Percentiles rank a stretch among this genome's conserved stretches.
Evolutionary conservation across 2,113 vertebrate genomes (phyloP).

Genomic region (Microcebus griseorufus): DNA sequence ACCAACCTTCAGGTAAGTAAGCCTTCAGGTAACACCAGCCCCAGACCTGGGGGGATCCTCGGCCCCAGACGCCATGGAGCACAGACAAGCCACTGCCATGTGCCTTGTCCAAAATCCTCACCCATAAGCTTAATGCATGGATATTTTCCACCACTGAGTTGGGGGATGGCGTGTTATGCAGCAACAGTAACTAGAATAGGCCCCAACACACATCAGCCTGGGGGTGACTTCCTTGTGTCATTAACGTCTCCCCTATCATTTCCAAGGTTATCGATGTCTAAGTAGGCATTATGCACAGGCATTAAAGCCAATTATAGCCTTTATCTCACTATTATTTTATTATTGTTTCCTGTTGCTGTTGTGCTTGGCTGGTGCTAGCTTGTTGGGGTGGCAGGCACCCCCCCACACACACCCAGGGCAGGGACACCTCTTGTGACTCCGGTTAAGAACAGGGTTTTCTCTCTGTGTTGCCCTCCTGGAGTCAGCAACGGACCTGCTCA

Average conservation of each 20-base stretch:
- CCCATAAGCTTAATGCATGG: not conserved
- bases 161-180: not conserved
- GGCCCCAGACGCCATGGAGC: accelerated
- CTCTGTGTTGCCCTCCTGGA: not conserved
- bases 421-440: not conserved
- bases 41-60: not conserved
- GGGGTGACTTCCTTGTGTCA: not conserved
- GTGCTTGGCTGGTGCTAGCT: not conserved
- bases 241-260: not conserved
- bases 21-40: not conserved
- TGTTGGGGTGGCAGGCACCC: not conserved
- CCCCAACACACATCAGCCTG: not conserved
- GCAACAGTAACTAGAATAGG: not conserved
- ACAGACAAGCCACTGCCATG: not conserved
- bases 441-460: constrained; percentile 31
- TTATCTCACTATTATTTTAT: not conserved
- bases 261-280: not conserved
- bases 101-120: not conserved
- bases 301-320: not conserved
- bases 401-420: not conserved
- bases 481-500: not conserved
- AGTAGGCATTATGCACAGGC: not conserved
- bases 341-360: not conserved
- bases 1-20: not conserved
- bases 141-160: not conserved